These are phyloP conservation scores for Unio pictorum DNA, from an alignment of 2,888 invertebrate species.

Conservation along the genomic window DNA sequence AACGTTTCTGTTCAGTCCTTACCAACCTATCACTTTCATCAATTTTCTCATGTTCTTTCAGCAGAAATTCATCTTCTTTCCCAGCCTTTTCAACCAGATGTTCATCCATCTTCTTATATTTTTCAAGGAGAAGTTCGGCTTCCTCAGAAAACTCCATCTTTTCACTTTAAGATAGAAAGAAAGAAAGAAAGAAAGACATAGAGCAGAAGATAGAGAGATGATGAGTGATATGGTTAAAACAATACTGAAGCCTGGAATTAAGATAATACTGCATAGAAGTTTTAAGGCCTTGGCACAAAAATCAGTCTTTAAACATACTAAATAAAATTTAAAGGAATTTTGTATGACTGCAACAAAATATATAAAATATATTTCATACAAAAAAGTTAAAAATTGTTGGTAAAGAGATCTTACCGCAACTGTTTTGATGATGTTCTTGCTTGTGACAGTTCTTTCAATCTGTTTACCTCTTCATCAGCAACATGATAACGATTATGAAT, in stretches of 20 bases:
- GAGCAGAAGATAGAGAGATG: not conserved
- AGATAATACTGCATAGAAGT: not conserved
- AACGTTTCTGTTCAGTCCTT: slow-evolving; percentile 28
- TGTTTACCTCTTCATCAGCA: slow-evolving; percentile 38
- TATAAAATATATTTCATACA: too few species aligned
- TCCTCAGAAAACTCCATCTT: not conserved
- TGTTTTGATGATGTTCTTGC: slow-evolving; percentile 23
- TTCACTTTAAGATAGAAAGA: not conserved
- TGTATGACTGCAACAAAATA: too few species aligned
- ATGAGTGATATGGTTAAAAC: not conserved
- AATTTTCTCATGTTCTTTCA: not conserved
- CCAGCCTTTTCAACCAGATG: not conserved
- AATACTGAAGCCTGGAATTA: not conserved
- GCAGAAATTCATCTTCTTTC: not conserved
- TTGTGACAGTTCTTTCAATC: slow-evolving; percentile 32
- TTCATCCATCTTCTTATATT: not conserved
- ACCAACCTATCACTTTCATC: slow-evolving; percentile 19
- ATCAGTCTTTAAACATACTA: too few species aligned
- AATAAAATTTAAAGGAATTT: too few species aligned
- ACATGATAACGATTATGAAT: slow-evolving; percentile 39
- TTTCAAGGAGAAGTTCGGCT: not conserved
- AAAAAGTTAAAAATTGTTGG: too few species aligned
- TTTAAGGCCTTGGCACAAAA: not conserved
- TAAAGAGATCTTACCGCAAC: slow-evolving; percentile 15
- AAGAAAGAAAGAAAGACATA: slow-evolving; percentile 1